Evolutionary conservation across 2,797 vertebrate genomes (phyloP), one percentile per base, ranked within the genome.

Genomic region (Coluber constrictor): DNA sequence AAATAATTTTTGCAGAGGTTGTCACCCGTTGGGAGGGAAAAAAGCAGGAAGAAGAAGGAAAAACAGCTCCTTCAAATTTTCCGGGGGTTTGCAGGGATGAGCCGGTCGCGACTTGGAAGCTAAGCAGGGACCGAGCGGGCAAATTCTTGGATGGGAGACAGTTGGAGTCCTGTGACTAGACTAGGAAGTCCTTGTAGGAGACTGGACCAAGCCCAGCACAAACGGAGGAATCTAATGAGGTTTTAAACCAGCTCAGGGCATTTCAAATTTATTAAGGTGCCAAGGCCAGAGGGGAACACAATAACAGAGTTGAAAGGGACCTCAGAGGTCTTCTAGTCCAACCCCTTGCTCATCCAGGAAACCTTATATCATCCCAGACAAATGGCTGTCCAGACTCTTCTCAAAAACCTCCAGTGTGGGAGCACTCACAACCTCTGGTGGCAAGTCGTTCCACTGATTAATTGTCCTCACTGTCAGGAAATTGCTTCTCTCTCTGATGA

Each of bases 1-100:
- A 97, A 97, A 96, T 96, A 96, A 97, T 96, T 97, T 97, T 95
- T 95, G 95, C 95, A 96, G 95, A 93, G 96, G 93, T 93, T 94
- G 91, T 92, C 96, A 93, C 95, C 94, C 93, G 87, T 94, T 91
- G 59, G 83, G 95, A 96, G 94, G 88, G 86, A 93, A 90, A 90
- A 90, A 47, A 70, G 9, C 29, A 13, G 27, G 16, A 63, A 63
- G 1, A 61, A 60, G 59, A n/a, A n/a, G 25, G 5, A 12, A 29
- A 90, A 59, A 23, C 89, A 32, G 55, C 27, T 0, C 16, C 47
- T 54, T 43, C 55, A 12, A 51, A 86, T 37, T 54, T 9, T 18
- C 8, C 1, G 18, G 70, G 7, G 6, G 32, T 5, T 23, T 5
- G 20, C 20, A 9, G 11, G 18, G 37, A 79, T 2, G 20, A 12